phyloP scores from a whole-genome alignment of 2,797 vertebrate genomes.

The Paratrypauchen microcephalus region DNA sequence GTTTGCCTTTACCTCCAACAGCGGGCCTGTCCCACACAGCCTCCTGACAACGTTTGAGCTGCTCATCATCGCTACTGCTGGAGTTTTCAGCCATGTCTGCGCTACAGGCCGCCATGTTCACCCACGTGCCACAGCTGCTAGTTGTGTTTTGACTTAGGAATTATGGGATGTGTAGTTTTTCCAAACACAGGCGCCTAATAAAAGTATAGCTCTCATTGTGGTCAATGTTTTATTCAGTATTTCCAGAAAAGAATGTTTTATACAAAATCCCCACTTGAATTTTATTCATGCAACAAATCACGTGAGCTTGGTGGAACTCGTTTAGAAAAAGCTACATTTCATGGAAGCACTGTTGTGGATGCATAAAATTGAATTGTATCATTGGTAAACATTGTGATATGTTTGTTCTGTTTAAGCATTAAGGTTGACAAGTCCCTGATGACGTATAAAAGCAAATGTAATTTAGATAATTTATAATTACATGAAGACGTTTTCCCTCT shows the following conservation, averaged over 20 bases:
- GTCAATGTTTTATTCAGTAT: slow-evolving; percentile 16
- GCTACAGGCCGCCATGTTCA: slow-evolving; percentile 58
- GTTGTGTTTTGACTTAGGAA: slow-evolving; percentile 43
- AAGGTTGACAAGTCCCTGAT: not conserved
- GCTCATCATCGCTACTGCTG: slow-evolving; percentile 74
- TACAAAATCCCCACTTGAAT: not conserved
- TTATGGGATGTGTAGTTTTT: slow-evolving; percentile 67
- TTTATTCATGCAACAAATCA: not conserved
- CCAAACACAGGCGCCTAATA: no score
- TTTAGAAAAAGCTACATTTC: not conserved
- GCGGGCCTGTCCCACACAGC: slow-evolving; percentile 70
- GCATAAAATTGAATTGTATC: not conserved
- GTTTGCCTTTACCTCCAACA: slow-evolving; percentile 33
- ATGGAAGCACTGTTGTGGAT: not conserved
- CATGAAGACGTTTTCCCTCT: not conserved
- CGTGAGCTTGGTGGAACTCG: not conserved
- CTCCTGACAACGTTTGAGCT: slow-evolving; percentile 65
- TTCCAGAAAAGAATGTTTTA: slow-evolving; percentile 2
- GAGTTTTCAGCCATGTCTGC: slow-evolving; percentile 40
- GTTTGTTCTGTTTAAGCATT: not conserved
- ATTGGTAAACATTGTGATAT: not conserved
- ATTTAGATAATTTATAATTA: not conserved
- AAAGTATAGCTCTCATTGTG: not conserved
- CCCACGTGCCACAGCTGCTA: slow-evolving; percentile 22
- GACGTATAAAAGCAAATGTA: not conserved